Conservation (phyloP, 2,113 vertebrate species). For the Myanophis thanlyinensis region DNA sequence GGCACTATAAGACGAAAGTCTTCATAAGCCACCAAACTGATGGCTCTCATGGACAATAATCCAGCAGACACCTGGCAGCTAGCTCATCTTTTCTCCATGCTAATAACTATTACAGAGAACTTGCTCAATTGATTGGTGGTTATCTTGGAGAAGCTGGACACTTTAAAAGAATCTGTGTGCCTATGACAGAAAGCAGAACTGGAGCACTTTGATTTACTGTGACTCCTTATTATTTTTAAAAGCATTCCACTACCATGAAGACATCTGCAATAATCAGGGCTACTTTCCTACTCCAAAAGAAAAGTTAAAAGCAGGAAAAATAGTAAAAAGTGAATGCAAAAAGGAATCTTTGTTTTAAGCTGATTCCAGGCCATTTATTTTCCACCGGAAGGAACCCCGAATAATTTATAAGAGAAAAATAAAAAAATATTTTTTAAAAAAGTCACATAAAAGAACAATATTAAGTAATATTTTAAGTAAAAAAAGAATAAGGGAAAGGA, state of each 20-base stretch:
- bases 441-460: neutral
- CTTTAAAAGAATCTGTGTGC: constrained; percentile 69
- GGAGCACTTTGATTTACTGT: constrained; percentile 73
- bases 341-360: constrained; percentile 60
- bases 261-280: constrained; percentile 68
- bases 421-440: neutral
- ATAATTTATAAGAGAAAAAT: neutral
- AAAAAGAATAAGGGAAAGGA: neutral
- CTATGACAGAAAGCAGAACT: constrained; percentile 77
- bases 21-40: neutral
- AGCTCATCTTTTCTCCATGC: constrained; percentile 36
- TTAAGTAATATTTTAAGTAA: neutral
- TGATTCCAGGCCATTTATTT: constrained; percentile 54
- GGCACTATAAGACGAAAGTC: neutral
- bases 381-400: constrained; percentile 59
- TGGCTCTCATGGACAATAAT: constrained; percentile 8
- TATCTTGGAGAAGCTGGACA: constrained; percentile 67
- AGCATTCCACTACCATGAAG: constrained; percentile 79
- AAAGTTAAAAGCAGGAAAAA: constrained; percentile 69
- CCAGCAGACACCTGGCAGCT: constrained; percentile 8
- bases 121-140: constrained; percentile 66
- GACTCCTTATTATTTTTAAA: constrained; percentile 80
- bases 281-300: constrained; percentile 70
- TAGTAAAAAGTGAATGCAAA: constrained; percentile 61
- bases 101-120: constrained; percentile 56